Conservation (phyloP, 2,113 vertebrate species). For the Archocentrus centrarchus region DNA sequence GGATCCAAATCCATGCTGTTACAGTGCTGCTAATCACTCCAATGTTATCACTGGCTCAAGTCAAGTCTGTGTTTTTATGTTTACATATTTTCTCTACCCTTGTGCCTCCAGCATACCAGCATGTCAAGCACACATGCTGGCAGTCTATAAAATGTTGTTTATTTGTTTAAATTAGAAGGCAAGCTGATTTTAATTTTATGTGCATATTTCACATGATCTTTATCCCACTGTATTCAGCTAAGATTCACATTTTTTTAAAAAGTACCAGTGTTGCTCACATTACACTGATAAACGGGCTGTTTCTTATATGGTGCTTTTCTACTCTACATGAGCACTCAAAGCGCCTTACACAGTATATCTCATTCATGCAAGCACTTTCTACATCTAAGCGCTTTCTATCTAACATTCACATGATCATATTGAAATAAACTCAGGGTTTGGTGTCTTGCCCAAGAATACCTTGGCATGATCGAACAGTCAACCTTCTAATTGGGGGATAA, state of each 20-base stretch:
- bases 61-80: not conserved
- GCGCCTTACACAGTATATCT: too few species aligned
- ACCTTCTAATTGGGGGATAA: too few species aligned
- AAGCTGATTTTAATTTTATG: not conserved
- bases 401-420: too few species aligned
- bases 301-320: too few species aligned
- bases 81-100: not conserved
- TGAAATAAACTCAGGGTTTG: too few species aligned
- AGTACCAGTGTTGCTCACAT: not conserved
- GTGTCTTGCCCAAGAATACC: too few species aligned
- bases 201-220: not conserved
- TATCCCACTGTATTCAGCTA: not conserved
- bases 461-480: too few species aligned
- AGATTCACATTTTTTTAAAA: not conserved
- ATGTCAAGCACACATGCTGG: not conserved
- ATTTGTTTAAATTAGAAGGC: not conserved
- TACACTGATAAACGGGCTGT: too few species aligned
- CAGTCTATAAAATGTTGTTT: not conserved
- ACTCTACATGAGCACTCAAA: too few species aligned
- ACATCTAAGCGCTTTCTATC: too few species aligned
- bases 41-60: not conserved
- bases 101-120: not conserved
- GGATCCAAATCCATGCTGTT: slow-evolving; percentile 9
- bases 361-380: too few species aligned
- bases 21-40: slow-evolving; percentile 2